These are phyloP conservation scores for Morpho deidamia DNA, from an alignment of 2,888 invertebrate species.

Conservation along the genomic window DNA sequence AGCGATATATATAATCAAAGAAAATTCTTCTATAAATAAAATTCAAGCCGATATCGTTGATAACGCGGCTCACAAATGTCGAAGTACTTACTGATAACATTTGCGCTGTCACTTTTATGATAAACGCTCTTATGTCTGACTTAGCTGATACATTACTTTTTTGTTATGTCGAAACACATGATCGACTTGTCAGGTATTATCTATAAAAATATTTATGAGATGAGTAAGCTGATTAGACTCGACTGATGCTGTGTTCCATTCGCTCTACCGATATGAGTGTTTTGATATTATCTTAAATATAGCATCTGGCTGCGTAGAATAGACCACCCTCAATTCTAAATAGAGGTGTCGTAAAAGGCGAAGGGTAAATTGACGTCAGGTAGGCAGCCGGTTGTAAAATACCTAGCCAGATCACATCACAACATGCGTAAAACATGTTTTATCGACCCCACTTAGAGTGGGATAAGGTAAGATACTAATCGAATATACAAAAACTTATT, in stretches of 20 bases:
- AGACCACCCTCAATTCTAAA: too few relatives aligned
- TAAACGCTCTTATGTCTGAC: slow-evolving; percentile 13
- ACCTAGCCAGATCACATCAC: not conserved
- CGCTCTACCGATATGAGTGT: too few relatives aligned
- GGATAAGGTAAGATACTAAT: too few relatives aligned
- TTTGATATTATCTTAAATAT: too few relatives aligned
- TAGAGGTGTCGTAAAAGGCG: not conserved
- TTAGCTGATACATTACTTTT: slow-evolving; percentile 12
- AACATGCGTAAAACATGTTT: too few relatives aligned
- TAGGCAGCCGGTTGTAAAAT: too few relatives aligned
- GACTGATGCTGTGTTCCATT: not conserved
- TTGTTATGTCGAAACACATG: slow-evolving; percentile 19
- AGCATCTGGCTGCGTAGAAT: too few relatives aligned
- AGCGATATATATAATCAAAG: slow-evolving; percentile 12
- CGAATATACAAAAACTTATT: too few relatives aligned
- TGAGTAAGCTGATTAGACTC: slow-evolving; percentile 19
- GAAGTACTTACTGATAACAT: slow-evolving; percentile 40
- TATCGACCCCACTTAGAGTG: too few relatives aligned
- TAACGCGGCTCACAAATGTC: slow-evolving; percentile 31
- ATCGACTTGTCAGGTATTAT: slow-evolving; percentile 10
- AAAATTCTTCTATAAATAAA: slow-evolving; percentile 22
- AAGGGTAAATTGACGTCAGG: too few relatives aligned
- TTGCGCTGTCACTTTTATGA: slow-evolving; percentile 20
- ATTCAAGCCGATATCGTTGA: slow-evolving; percentile 22
- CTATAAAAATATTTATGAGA: slow-evolving; percentile 24